Conservation (phyloP, 2,113 vertebrate genomes). For the Perca flavescens region DNA sequence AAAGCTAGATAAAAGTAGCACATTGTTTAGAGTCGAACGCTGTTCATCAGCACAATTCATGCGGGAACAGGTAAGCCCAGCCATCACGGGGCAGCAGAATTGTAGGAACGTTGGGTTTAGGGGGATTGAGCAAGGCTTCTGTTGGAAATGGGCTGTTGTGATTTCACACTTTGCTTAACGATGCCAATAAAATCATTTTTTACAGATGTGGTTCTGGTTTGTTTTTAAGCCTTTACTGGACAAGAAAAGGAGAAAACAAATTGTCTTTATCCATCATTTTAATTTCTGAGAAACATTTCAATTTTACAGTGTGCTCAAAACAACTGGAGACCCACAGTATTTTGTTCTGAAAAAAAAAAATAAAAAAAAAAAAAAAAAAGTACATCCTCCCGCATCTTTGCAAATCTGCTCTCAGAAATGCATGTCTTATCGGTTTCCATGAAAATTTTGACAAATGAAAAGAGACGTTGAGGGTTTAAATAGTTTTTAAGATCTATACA, state of each 20-base stretch:
- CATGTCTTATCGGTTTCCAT: constrained; percentile 49
- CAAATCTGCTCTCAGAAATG: constrained; percentile 37
- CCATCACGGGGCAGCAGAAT: constrained; percentile 9
- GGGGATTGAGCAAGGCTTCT: constrained; percentile 52
- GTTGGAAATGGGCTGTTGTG: constrained; percentile 35
- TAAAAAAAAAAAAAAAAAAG: not conserved
- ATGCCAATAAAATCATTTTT: constrained; percentile 46
- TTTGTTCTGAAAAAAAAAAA: constrained; percentile 5
- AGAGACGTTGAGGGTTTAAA: constrained; percentile 46
- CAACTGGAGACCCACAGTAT: not conserved
- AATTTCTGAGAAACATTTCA: not conserved
- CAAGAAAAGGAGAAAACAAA: not conserved
- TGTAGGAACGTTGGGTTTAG: constrained; percentile 60
- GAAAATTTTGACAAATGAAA: constrained; percentile 52
- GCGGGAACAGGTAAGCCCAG: constrained; percentile 62
- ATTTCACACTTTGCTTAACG: constrained; percentile 54
- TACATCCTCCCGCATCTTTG: not conserved
- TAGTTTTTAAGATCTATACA: constrained; percentile 21
- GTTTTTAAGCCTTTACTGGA: constrained; percentile 22
- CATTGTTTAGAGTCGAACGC: not conserved
- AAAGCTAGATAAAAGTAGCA: constrained; percentile 32
- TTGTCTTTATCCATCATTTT: not conserved
- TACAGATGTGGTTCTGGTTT: constrained; percentile 55
- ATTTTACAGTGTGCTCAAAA: constrained; percentile 1
- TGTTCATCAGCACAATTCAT: constrained; percentile 34